phyloP scores from a whole-genome alignment of 2,113 vertebrate genomes.

The Mirza zaza region DNA sequence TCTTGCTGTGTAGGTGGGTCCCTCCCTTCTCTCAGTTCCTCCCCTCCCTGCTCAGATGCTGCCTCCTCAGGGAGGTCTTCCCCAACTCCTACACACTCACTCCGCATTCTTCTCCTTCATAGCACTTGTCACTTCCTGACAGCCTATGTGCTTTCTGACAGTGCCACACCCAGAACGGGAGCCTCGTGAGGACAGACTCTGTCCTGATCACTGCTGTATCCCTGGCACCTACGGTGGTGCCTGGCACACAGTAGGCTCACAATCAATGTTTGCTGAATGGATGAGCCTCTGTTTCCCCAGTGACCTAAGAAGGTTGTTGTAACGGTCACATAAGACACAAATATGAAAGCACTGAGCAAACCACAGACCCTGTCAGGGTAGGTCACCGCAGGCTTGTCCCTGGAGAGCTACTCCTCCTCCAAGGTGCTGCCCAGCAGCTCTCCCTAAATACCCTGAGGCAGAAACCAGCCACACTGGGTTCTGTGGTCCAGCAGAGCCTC shows the following conservation, averaged over 20 bases:
- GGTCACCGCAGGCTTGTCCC: not conserved
- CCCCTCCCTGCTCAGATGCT: not conserved
- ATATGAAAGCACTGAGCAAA: not conserved
- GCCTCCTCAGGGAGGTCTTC: not conserved
- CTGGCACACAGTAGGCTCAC: not conserved
- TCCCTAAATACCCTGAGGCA: not conserved
- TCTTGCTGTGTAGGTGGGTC: not conserved
- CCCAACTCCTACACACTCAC: not conserved
- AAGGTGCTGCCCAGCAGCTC: not conserved
- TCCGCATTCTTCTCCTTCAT: not conserved
- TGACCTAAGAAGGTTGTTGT: not conserved
- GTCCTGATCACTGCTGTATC: not conserved
- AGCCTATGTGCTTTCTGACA: rapidly evolving
- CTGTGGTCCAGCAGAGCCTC: not conserved
- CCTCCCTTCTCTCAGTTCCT: not conserved
- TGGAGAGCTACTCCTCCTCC: not conserved
- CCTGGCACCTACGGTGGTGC: not conserved
- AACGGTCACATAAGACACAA: not conserved
- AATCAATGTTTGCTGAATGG: not conserved
- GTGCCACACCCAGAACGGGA: too few species aligned
- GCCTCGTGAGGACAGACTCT: not conserved
- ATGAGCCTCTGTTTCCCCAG: not conserved
- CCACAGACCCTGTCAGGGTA: not conserved
- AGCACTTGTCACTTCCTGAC: not conserved
- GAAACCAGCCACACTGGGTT: not conserved